Evolutionary conservation across 2,888 invertebrate species (phyloP).

Genomic region (Leucophora obtusa): DNA sequence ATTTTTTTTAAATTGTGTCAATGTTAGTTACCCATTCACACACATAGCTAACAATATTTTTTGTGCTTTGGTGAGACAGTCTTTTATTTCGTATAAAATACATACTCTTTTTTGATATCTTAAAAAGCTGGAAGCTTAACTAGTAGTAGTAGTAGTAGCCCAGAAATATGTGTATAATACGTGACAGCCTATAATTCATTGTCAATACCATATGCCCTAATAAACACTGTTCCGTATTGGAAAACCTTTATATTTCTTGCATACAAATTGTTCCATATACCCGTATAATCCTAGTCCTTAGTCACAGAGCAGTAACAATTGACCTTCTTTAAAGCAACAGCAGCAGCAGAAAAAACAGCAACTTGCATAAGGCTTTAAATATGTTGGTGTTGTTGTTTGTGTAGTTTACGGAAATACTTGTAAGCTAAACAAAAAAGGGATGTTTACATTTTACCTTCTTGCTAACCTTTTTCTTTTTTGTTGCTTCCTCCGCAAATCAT

Average conservation of each 20-base stretch:
- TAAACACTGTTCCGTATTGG: conserved; percentile 41
- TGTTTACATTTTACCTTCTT: conserved; percentile 27
- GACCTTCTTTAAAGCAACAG: conserved; percentile 51
- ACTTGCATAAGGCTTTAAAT: conserved; percentile 18
- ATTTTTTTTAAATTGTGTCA: conserved; percentile 72
- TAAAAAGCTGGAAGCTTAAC: conserved; percentile 35
- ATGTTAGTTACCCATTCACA: conserved; percentile 62
- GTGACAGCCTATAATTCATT: conserved; percentile 74
- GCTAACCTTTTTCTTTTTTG: not conserved
- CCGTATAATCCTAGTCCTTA: conserved; percentile 48
- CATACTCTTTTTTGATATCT: conserved; percentile 21
- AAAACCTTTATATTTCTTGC: conserved; percentile 24
- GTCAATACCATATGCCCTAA: conserved; percentile 68
- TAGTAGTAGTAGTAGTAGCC: conserved; percentile 26
- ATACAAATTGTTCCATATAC: conserved; percentile 51
- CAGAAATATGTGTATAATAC: conserved; percentile 57
- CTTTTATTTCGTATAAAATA: conserved; percentile 26
- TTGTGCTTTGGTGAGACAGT: conserved; percentile 28
- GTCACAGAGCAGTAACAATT: conserved; percentile 21
- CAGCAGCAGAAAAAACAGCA: not conserved
- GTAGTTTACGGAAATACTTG: not conserved
- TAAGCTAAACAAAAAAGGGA: not conserved
- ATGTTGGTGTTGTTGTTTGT: conserved; percentile 5
- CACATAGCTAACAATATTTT: conserved; percentile 16
- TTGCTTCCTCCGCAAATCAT: conserved; percentile 10